Evolutionary conservation across 2,113 vertebrate species (phyloP).

Genomic region (Thymallus thymallus): DNA sequence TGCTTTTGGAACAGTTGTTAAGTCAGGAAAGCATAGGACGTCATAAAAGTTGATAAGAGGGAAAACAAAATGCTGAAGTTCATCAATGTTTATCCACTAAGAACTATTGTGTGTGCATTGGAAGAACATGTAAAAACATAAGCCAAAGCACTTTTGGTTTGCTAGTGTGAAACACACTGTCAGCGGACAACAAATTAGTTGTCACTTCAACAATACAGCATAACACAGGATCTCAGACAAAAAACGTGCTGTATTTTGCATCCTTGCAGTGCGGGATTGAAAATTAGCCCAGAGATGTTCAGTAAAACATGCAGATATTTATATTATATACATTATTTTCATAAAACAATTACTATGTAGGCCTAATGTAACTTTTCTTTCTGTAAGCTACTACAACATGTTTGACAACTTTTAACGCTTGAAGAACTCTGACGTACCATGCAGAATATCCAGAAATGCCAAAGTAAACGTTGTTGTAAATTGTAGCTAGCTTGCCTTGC

Average conservation of each 20-base stretch:
- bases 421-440: conserved; percentile 53
- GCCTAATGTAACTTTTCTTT: neutral
- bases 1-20: neutral
- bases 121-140: conserved; percentile 4
- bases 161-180: neutral
- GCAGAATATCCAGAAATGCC: conserved; percentile 41
- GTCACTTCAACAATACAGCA: neutral
- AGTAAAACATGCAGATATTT: neutral
- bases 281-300: neutral
- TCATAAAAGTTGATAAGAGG: neutral
- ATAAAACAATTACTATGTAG: neutral
- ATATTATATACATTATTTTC: neutral
- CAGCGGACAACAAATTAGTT: neutral
- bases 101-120: neutral
- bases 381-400: neutral
- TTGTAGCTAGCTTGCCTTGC: conserved; percentile 14
- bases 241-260: neutral
- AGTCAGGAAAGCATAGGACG: neutral
- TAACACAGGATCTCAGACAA: neutral
- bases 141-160: too few relatives aligned
- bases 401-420: neutral
- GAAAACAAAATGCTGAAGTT: neutral
- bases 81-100: neutral
- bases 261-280: neutral
- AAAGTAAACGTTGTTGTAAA: conserved; percentile 32